phyloP scores from a whole-genome alignment of 2,888 invertebrate genomes.

The Therioaphis trifolii region DNA sequence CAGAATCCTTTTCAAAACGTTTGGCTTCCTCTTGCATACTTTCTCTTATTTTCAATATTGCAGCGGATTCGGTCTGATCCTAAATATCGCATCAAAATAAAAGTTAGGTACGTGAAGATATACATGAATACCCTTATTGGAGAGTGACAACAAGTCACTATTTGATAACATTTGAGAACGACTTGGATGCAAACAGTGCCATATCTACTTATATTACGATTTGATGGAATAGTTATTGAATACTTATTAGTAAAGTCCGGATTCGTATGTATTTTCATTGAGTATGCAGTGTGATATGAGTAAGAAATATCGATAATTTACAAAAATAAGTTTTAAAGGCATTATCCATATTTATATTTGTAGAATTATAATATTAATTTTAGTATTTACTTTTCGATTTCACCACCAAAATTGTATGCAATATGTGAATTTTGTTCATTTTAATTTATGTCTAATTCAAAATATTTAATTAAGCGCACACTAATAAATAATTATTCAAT shows the following conservation, averaged over 20 bases:
- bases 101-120: slow-evolving; percentile 38
- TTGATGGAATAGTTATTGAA: too few relatives aligned
- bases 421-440: too few relatives aligned
- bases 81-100: slow-evolving; percentile 69
- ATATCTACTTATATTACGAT: slow-evolving; percentile 6
- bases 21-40: slow-evolving; percentile 99
- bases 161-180: neutral
- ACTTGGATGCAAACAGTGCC: neutral
- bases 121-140: slow-evolving; percentile 18
- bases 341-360: neutral
- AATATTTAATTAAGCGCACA: too few relatives aligned
- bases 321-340: neutral
- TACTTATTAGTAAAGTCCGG: too few relatives aligned
- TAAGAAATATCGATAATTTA: too few relatives aligned
- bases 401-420: neutral
- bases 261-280: too few relatives aligned
- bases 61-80: slow-evolving; percentile 98
- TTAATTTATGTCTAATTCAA: too few relatives aligned
- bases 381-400: neutral
- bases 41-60: slow-evolving; percentile 99
- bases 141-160: neutral
- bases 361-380: neutral
- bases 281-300: too few relatives aligned
- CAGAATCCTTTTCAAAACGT: slow-evolving; percentile 97
- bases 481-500: too few relatives aligned